Conservation (phyloP, 2,113 vertebrate genomes). For the Cromileptes altivelis region DNA sequence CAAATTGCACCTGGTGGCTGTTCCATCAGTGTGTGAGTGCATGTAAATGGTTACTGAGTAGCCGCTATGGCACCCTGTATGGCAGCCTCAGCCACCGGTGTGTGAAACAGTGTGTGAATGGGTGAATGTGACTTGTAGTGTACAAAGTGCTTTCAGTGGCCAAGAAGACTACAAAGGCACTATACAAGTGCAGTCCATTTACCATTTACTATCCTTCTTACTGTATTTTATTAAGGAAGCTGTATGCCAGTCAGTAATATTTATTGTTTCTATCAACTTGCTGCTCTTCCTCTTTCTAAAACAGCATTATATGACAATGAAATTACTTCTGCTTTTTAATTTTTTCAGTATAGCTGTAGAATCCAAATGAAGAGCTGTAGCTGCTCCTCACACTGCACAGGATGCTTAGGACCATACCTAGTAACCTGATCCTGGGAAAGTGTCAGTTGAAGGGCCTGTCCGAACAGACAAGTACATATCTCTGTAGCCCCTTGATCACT, state of each 20-base stretch:
- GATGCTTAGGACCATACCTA: slow-evolving; percentile 14
- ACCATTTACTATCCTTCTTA: too few relatives aligned
- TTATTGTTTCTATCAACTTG: not conserved
- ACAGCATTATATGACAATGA: not conserved
- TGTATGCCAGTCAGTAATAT: not conserved
- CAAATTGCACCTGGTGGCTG: too few relatives aligned
- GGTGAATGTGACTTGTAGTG: too few relatives aligned
- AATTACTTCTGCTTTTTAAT: too few relatives aligned
- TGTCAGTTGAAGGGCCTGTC: slow-evolving; percentile 24
- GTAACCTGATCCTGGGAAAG: not conserved
- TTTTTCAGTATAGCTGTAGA: not conserved
- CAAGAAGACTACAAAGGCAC: too few relatives aligned
- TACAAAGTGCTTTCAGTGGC: too few relatives aligned
- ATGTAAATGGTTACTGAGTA: too few relatives aligned
- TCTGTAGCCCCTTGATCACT: not conserved
- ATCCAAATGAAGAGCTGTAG: not conserved
- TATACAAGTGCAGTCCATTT: too few relatives aligned
- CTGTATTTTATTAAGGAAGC: not conserved
- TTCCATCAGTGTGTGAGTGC: too few relatives aligned
- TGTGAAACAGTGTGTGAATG: too few relatives aligned
- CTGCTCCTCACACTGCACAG: not conserved
- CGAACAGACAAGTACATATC: not conserved
- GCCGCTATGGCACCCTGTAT: too few relatives aligned
- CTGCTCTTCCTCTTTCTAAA: not conserved
- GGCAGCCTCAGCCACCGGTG: too few relatives aligned